Evolutionary conservation across 2,113 vertebrate species (phyloP).

Genomic region (Plotosus lineatus): DNA sequence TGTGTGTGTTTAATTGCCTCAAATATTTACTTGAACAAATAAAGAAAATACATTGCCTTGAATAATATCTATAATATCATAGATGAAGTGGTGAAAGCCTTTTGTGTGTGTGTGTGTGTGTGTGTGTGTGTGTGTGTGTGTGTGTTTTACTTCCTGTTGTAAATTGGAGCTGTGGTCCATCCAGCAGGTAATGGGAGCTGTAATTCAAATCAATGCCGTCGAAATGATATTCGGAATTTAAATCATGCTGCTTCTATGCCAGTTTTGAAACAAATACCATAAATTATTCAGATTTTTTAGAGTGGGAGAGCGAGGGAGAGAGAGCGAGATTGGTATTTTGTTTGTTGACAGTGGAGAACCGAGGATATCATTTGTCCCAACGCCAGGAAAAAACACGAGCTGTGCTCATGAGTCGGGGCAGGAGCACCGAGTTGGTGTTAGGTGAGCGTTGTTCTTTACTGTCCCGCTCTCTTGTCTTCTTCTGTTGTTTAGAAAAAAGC

Average conservation of each 20-base stretch:
- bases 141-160: slow-evolving; percentile 6
- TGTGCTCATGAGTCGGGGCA: slow-evolving; percentile 23
- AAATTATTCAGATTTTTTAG: slow-evolving; percentile 55
- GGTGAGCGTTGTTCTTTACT: slow-evolving; percentile 24
- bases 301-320: background rate
- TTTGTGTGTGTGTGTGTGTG: background rate
- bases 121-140: background rate
- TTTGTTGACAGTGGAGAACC: slow-evolving; percentile 35
- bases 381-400: background rate
- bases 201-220: slow-evolving; percentile 40
- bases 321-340: slow-evolving; percentile 35
- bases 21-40: background rate
- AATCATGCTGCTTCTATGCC: slow-evolving; percentile 45
- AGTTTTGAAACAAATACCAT: slow-evolving; percentile 57
- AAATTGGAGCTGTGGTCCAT: slow-evolving; percentile 5
- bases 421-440: slow-evolving; percentile 43
- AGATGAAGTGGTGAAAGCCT: background rate
- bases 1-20: background rate
- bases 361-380: slow-evolving; percentile 33
- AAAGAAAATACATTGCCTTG: background rate
- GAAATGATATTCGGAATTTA: slow-evolving; percentile 51
- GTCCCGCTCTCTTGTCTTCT: slow-evolving; percentile 54
- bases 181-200: slow-evolving; percentile 33
- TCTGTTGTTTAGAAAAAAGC: slow-evolving; percentile 74
- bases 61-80: background rate